Base-by-base conservation (phyloP, 2,888 invertebrate genomes). In the Calameuta filiformis region DNA sequence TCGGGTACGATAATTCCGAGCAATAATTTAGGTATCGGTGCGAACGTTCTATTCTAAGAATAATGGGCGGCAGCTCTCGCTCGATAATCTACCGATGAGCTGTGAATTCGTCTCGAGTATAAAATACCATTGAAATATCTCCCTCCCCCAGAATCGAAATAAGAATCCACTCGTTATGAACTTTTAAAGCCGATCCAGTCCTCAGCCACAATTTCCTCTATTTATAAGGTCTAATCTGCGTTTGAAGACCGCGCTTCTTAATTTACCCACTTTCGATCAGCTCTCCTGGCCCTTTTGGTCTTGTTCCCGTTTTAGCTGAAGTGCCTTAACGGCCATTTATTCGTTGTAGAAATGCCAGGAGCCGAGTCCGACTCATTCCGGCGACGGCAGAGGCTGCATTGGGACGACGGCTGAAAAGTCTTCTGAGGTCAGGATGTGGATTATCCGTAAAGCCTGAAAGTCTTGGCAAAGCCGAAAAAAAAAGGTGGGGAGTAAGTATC, bases 211-310 rank as follows among this genome's bases (percentile, higher is more conserved):
- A 15, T 56, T 56, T 56, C 23, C 56, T 56, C 56, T 56, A 56
- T 56, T 56, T 56, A 56, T 56, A 56, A 56, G 56, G 56, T 56
- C 56, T 23, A 56, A 23, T 56, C 56, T 56, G 15, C 56, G 9
- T 56, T 23, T 9, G 23, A 56, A 56, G 23, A 56, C 56, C 56
- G 56, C 23, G 23, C 56, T 56, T 56, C 56, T 56, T 56, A 56
- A 56, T 56, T 56, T 23, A 56, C 71, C 75, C 73, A 68, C 77
- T 75, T 37, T 37, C 31, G 6, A 68, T 56, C 56, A 9, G 56
- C 56, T 23, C 56, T 23, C 23, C 56, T 56, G 56, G 56, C 56
- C 56, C 56, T 23, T 56, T 56, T 56, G 56, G 56, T 23, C 56
- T 56, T 56, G 56, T 56, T 56, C 56, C 56, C 23, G 56, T 56